Conservation (phyloP, 2,888 invertebrate genomes). For the Euzophera pinguis region DNA sequence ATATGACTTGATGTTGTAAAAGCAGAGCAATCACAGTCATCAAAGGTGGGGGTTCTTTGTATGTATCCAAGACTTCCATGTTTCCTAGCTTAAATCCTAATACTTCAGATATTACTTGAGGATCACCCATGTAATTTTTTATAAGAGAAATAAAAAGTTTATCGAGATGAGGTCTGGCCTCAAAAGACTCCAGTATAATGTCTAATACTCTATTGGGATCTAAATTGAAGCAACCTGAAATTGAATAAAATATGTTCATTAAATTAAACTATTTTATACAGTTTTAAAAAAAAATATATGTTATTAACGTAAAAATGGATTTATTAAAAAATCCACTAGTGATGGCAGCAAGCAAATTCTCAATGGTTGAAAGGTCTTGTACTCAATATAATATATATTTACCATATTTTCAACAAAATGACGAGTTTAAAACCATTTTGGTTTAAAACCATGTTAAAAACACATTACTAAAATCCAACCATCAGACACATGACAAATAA, state of each 20-base stretch:
- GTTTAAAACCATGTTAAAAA: no score
- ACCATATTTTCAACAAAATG: no score
- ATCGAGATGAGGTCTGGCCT: slow-evolving; percentile 89
- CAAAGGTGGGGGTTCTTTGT: slow-evolving; percentile 88
- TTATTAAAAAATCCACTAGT: no score
- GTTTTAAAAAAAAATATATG: no score
- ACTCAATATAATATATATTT: no score
- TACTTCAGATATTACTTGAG: slow-evolving; percentile 91
- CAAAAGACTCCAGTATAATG: slow-evolving; percentile 97
- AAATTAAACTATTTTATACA: background rate
- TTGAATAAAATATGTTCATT: slow-evolving; percentile 10
- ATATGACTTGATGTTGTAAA: slow-evolving; percentile 91
- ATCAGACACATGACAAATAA: no score
- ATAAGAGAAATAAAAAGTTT: slow-evolving; percentile 91
- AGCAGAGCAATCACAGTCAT: slow-evolving; percentile 95
- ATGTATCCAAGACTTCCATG: slow-evolving; percentile 77
- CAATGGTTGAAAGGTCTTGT: no score
- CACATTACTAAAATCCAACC: no score
- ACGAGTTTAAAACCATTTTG: no score
- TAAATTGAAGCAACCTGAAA: slow-evolving; percentile 97
- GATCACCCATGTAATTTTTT: slow-evolving; percentile 92
- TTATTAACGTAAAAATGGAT: no score
- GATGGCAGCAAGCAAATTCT: no score
- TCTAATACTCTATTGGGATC: slow-evolving; percentile 99
- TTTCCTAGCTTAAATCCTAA: slow-evolving; percentile 95